phyloP scores from a whole-genome alignment of 30 jellyfish, hydroid and myxozoan species.

The Phacellophora camtschatica region DNA sequence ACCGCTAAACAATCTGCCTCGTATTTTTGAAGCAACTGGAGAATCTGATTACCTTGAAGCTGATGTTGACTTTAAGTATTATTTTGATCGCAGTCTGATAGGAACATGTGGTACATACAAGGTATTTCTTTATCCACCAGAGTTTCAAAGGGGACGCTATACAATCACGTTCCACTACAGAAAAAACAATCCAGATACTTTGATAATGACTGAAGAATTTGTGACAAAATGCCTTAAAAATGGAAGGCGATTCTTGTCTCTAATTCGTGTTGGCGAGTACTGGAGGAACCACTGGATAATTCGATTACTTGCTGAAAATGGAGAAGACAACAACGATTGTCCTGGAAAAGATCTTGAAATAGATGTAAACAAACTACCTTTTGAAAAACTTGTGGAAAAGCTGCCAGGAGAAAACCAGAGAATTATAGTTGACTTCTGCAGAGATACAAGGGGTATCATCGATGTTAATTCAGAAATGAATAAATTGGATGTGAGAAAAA shows the following conservation, averaged over 20 bases:
- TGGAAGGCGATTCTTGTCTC: neutral
- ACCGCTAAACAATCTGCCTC: neutral
- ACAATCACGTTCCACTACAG: neutral
- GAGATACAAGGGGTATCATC: constrained; percentile 3
- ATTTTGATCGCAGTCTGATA: constrained; percentile 13
- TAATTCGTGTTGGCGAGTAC: neutral
- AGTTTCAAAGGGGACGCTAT: constrained; percentile 19
- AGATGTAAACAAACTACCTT: neutral
- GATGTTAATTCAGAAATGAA: constrained; percentile 13
- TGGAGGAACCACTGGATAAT: neutral
- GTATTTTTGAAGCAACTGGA: neutral
- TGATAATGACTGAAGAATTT: constrained; percentile 20
- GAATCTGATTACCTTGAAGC: neutral
- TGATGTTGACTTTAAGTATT: neutral
- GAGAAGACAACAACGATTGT: neutral
- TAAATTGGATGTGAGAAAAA: neutral
- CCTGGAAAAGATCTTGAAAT: constrained; percentile 32
- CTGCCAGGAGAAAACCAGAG: neutral
- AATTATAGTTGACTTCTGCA: constrained; percentile 5
- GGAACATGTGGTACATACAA: neutral
- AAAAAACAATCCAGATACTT: neutral
- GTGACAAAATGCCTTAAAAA: constrained; percentile 23
- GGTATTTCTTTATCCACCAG: constrained; percentile 22
- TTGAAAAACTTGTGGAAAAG: neutral
- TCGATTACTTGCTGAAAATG: neutral